A percentile compares a stretch with the other conserved stretches of the same genome.
phyloP scores from a whole-genome alignment of 1,140 invertebrate genomes.

The Drosophila miranda region DNA sequence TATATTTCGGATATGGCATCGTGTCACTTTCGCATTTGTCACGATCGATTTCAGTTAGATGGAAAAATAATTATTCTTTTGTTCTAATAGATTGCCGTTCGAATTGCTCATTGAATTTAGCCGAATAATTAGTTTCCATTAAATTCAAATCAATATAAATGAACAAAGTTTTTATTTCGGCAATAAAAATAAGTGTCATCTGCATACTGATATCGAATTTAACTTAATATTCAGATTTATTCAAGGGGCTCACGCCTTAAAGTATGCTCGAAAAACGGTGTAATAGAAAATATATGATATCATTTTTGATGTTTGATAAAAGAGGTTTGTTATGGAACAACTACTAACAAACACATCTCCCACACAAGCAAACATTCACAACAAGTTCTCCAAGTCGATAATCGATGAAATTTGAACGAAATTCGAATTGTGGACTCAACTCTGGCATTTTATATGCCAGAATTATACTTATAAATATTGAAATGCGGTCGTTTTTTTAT shows the following conservation, averaged over 20 bases:
- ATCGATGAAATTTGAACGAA: slow-evolving; percentile 34
- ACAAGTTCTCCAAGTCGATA: slow-evolving; percentile 33
- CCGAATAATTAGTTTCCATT: slow-evolving; percentile 19
- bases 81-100: slow-evolving; percentile 22
- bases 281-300: neutral
- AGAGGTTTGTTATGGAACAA: neutral
- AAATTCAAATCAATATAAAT: slow-evolving; percentile 35
- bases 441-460: slow-evolving; percentile 65
- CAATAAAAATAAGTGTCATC: too few species aligned
- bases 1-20: slow-evolving; percentile 33
- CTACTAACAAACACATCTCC: neutral
- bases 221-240: neutral
- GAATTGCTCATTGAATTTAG: slow-evolving; percentile 27
- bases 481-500: slow-evolving; percentile 42
- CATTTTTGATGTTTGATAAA: neutral
- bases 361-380: slow-evolving; percentile 4
- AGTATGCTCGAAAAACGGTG: slow-evolving; percentile 27
- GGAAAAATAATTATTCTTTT: slow-evolving; percentile 40
- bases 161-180: slow-evolving; percentile 1
- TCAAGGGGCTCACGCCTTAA: slow-evolving; percentile 26
- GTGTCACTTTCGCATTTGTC: slow-evolving; percentile 41
- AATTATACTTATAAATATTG: slow-evolving; percentile 73
- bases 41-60: slow-evolving; percentile 17
- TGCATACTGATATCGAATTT: neutral
- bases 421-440: slow-evolving; percentile 48